Base-by-base conservation (phyloP, 1,140 invertebrate genomes). In the Pantala flavescens region DNA sequence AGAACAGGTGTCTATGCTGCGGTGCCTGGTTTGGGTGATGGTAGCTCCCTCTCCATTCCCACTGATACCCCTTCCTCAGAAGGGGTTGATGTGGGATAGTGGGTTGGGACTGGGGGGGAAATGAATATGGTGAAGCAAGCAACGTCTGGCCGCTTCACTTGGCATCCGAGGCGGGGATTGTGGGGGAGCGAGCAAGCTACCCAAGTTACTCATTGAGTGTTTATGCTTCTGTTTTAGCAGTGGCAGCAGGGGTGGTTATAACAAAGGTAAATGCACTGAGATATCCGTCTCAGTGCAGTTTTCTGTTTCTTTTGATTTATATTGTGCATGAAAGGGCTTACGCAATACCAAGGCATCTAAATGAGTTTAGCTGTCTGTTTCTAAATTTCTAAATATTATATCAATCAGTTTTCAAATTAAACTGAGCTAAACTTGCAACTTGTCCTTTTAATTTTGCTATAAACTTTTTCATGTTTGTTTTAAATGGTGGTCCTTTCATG, bases 211-310 rank as follows among this genome's bases (percentile, higher is more conserved):
- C 36, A 73, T 73, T 73, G 19, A 73, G 43, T 73, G 70, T 75
- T 75, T 76, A 19, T 63, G 49, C 49, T 79, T 77, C 78, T 75
- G 75, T 79, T 79, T 77, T 79, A 79, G 78, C 78, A 78, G 77
- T 74, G 78, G 78, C 73, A 76, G 79, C 73, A 77, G 76, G 76
- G 78, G 78, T 71, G 78, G 78, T 78, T 79, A 77, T 76, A 79
- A 77, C 71, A 79, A 79, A 79, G 79, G 79, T 79, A 79, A 79
- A 72, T 75, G 78, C 76, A 74, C 76, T 77, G 76, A 43, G 71
- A 24, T 28, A 72, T 70, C 43, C 42, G 72, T 63, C 49, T 55
- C 71, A 73, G 72, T 77, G 72, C 72, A 73, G 21, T 70, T 74
- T 73, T 63, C 49, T 77, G 28, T 42, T 70, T 73, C 75, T 76